A percentile compares a stretch with the other conserved stretches of the same genome.
Conservation (phyloP, 2,888 invertebrate genomes). For the Mantis religiosa region DNA sequence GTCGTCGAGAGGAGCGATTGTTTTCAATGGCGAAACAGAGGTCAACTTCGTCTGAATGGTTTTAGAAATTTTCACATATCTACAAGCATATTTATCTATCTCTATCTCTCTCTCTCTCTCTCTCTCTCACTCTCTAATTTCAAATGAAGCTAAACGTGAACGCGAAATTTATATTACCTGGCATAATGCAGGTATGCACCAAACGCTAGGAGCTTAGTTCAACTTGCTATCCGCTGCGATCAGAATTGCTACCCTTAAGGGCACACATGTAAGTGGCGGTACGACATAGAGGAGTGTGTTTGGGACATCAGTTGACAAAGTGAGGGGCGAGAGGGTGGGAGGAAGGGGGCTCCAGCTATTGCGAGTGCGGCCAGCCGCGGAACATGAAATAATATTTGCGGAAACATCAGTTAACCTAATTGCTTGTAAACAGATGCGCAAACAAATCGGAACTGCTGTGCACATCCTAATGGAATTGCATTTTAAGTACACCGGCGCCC, state of each 20-base stretch:
- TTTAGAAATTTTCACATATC: too few relatives aligned
- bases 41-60: too few relatives aligned
- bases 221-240: not conserved
- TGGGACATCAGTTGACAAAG: not conserved
- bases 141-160: too few relatives aligned
- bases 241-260: not conserved
- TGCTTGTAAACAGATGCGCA: slow-evolving; percentile 7
- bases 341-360: not conserved
- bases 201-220: too few relatives aligned
- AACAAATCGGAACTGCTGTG: slow-evolving; percentile 3
- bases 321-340: not conserved
- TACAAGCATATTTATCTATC: too few relatives aligned
- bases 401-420: slow-evolving; percentile 7
- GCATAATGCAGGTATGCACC: too few relatives aligned
- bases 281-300: not conserved
- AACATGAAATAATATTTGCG: slow-evolving; percentile 10
- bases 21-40: too few relatives aligned
- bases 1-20: too few relatives aligned
- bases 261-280: not conserved
- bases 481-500: not conserved
- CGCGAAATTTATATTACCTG: too few relatives aligned
- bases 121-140: too few relatives aligned
- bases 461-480: not conserved
- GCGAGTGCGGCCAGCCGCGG: not conserved
- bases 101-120: too few relatives aligned